Conservation (phyloP, 2,888 invertebrate species). For the Ophion costatus region DNA sequence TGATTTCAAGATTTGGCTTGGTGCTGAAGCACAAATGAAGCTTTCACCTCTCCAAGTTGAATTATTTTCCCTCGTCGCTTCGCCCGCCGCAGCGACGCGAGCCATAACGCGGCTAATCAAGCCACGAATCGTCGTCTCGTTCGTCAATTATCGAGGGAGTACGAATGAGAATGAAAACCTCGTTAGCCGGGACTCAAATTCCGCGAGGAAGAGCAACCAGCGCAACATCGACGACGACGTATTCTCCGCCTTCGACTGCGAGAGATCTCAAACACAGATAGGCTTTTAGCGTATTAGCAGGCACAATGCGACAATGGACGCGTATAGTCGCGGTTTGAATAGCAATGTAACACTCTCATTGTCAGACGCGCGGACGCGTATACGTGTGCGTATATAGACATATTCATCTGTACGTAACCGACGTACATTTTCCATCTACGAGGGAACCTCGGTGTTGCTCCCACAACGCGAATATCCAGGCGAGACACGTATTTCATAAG, state of each 20-base stretch:
- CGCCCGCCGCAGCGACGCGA: background rate
- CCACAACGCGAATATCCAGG: conserved; percentile 74
- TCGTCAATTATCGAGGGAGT: conserved; percentile 51
- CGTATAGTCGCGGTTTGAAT: conserved; percentile 80
- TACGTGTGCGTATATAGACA: conserved; percentile 77
- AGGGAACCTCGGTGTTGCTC: conserved; percentile 43
- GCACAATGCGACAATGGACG: conserved; percentile 82
- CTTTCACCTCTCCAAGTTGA: background rate
- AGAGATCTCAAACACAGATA: conserved; percentile 82
- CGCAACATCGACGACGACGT: conserved; percentile 71
- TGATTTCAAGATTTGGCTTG: background rate
- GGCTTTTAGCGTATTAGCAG: conserved; percentile 83
- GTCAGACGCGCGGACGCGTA: conserved; percentile 74
- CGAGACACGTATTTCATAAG: conserved; percentile 82
- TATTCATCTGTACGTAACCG: conserved; percentile 34
- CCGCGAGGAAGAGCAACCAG: conserved; percentile 69
- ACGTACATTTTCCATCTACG: conserved; percentile 46
- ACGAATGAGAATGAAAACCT: conserved; percentile 75
- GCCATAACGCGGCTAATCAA: conserved; percentile 72
- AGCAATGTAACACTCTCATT: conserved; percentile 76
- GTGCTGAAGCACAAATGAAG: background rate
- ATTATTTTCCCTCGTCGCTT: background rate
- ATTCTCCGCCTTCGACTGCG: conserved; percentile 75
- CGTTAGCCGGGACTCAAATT: conserved; percentile 80
- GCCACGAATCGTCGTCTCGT: conserved; percentile 80